Conservation (phyloP, 2,888 invertebrate species). For the Trissolcus brochymenae region DNA sequence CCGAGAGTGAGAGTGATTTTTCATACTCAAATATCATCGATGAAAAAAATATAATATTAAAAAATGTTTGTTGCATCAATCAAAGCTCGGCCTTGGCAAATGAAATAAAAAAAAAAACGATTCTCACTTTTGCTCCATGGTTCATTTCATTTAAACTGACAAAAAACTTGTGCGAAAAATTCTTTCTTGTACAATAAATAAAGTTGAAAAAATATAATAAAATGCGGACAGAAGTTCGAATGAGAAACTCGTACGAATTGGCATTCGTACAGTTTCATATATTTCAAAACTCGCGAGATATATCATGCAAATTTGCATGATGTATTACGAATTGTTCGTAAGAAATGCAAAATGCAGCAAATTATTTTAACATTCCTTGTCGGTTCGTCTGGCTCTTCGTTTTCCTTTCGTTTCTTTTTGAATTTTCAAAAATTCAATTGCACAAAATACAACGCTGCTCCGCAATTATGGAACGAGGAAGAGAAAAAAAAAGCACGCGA, state of each 20-base stretch:
- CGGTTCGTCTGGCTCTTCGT: background rate
- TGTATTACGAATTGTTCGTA: slow-evolving; percentile 1
- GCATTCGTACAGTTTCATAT: background rate
- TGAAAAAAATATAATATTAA: too few species aligned
- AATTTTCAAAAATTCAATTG: background rate
- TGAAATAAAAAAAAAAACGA: too few species aligned
- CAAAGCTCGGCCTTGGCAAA: too few species aligned
- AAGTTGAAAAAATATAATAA: background rate
- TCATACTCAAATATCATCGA: too few species aligned
- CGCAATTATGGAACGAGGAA: background rate
- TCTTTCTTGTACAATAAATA: too few species aligned
- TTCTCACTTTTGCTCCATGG: too few species aligned
- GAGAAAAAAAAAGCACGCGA: too few species aligned
- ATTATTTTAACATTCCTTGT: background rate
- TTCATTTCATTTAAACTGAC: too few species aligned
- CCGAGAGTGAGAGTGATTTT: too few species aligned
- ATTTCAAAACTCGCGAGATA: background rate
- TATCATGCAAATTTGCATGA: background rate
- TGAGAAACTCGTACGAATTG: background rate
- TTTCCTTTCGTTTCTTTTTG: background rate
- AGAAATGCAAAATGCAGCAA: background rate
- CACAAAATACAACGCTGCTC: background rate
- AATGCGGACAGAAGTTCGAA: background rate
- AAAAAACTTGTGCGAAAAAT: too few species aligned
- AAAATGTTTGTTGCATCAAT: too few species aligned